Evolutionary conservation across 2,797 vertebrate species (phyloP).

Genomic region (Sebastes oblongus): DNA sequence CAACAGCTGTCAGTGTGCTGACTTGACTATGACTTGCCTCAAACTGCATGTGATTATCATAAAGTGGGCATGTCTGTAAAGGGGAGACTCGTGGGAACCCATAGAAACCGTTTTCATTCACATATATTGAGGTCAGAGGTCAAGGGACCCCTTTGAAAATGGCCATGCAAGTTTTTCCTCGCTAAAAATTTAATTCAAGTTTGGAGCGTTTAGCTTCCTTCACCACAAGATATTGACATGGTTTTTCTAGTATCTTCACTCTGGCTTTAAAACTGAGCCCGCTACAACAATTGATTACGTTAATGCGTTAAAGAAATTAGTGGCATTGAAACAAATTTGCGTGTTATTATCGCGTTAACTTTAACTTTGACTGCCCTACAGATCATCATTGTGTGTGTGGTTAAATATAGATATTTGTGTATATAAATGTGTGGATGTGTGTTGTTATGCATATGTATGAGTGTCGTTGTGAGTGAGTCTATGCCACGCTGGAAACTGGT

Average conservation of each 20-base stretch:
- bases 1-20: no score
- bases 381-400: not conserved
- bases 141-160: not conserved
- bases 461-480: constrained; percentile 4
- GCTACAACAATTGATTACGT: no score
- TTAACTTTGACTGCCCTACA: not conserved
- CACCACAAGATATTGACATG: fast-evolving
- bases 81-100: no score
- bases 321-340: no score
- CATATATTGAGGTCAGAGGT: no score
- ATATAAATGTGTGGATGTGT: not conserved
- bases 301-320: no score
- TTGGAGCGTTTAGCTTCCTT: not conserved
- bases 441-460: not conserved
- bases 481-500: constrained; percentile 28
- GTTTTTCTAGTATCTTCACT: no score
- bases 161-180: not conserved
- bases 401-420: not conserved
- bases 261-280: no score
- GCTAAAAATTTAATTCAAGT: not conserved
- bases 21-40: no score
- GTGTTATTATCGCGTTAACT: no score
- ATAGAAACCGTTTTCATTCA: fast-evolving
- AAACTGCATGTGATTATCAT: no score
- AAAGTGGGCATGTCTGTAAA: no score